A percentile compares a stretch with the other conserved stretches of the same genome.
These are phyloP conservation scores for Balaeniceps rex DNA, from an alignment of 2,113 vertebrate genomes.

Conservation along the genomic window DNA sequence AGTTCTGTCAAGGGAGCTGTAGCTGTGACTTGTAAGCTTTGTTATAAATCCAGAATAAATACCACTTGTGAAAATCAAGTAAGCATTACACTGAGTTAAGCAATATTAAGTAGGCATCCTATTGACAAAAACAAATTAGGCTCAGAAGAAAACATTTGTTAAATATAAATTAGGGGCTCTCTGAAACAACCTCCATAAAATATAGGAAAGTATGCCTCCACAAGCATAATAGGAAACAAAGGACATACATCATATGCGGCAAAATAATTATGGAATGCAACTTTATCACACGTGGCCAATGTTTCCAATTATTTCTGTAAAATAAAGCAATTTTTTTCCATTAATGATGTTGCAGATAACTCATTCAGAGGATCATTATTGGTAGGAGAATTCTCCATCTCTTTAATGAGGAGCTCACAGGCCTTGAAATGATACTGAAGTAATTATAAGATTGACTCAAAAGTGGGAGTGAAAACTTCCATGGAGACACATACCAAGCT, in stretches of 20 bases:
- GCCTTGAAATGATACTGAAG: conserved; percentile 19
- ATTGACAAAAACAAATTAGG: conserved; percentile 6
- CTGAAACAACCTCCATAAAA: conserved; percentile 5
- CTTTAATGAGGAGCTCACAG: conserved; percentile 31
- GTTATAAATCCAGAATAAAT: background rate
- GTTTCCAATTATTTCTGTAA: conserved; percentile 59
- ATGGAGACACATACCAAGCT: background rate
- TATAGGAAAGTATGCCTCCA: background rate
- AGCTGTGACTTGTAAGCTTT: background rate
- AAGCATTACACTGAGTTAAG: background rate
- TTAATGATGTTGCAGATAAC: conserved; percentile 42
- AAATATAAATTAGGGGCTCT: conserved; percentile 6
- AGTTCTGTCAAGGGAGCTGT: background rate
- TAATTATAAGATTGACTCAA: conserved; percentile 32
- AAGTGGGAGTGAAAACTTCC: background rate
- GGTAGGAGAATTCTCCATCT: conserved; percentile 26
- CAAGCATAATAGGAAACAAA: conserved; percentile 2
- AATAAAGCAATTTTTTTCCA: conserved; percentile 44
- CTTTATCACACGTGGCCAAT: conserved; percentile 48
- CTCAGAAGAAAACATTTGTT: background rate
- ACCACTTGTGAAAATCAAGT: background rate
- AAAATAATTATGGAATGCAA: conserved; percentile 58
- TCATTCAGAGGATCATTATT: conserved; percentile 45
- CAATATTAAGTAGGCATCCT: background rate
- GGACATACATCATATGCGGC: conserved; percentile 7